Evolutionary conservation across 2,113 vertebrate genomes (phyloP).

Genomic region (Gymnogyps californianus): DNA sequence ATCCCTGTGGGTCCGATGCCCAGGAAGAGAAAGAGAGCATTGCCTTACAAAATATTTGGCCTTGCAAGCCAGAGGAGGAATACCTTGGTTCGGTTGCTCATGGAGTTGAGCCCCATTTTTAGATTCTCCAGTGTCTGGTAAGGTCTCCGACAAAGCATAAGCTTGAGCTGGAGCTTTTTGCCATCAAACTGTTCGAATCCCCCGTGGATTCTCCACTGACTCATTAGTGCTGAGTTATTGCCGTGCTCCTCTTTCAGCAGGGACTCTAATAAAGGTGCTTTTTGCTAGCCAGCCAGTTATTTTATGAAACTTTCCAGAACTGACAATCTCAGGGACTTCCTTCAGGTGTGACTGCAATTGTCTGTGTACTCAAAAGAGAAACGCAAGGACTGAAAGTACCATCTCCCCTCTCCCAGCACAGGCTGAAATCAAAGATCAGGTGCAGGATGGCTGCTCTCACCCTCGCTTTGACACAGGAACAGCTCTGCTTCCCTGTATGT

Average conservation of each 20-base stretch:
- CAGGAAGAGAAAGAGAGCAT: background rate
- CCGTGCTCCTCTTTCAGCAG: conserved; percentile 11
- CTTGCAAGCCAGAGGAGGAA: background rate
- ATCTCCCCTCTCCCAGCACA: background rate
- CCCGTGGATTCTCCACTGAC: background rate
- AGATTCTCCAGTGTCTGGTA: background rate
- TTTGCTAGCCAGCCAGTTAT: background rate
- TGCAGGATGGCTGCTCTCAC: background rate
- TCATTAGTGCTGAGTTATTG: conserved; percentile 28
- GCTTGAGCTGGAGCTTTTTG: background rate
- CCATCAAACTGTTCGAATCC: background rate
- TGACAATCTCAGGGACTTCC: background rate
- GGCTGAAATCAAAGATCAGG: background rate
- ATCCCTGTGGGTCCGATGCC: background rate
- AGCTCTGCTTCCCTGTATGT: background rate
- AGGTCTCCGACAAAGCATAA: background rate
- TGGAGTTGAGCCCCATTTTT: background rate
- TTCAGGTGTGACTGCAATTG: background rate
- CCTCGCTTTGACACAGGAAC: background rate
- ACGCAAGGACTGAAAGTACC: background rate
- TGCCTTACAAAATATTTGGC: background rate
- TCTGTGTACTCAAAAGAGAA: background rate
- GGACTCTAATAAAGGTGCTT: conserved; percentile 17
- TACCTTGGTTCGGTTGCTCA: background rate
- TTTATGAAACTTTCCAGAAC: background rate